Conservation (phyloP, 2,888 invertebrate species). For the Ctena decussata region DNA sequence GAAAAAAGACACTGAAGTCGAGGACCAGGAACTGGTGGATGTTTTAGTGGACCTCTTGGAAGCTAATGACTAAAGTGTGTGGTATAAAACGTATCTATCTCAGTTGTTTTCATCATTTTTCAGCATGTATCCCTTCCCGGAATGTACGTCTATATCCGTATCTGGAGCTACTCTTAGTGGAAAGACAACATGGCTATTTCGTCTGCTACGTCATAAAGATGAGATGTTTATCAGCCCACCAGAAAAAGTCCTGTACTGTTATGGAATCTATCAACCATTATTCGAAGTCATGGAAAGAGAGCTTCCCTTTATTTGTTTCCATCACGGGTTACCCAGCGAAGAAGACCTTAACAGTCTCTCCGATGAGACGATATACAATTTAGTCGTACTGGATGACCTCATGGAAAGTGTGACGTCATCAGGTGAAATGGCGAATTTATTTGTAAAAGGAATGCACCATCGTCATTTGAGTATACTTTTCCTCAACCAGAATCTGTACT, state of each 20-base stretch:
- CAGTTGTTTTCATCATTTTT: not conserved
- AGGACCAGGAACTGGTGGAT: slow-evolving; percentile 39
- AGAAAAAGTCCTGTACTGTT: slow-evolving; percentile 57
- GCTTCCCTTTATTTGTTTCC: slow-evolving; percentile 46
- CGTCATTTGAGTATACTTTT: slow-evolving; percentile 30
- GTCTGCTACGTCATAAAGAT: slow-evolving; percentile 39
- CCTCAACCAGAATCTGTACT: too few species aligned
- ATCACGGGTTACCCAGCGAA: slow-evolving; percentile 45
- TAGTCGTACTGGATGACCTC: too few species aligned
- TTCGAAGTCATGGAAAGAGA: slow-evolving; percentile 49
- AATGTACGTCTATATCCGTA: slow-evolving; percentile 50
- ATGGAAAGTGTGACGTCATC: slow-evolving; percentile 58
- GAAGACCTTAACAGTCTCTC: slow-evolving; percentile 28
- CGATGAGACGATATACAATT: too few species aligned
- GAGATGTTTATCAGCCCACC: slow-evolving; percentile 52
- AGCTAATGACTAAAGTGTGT: not conserved
- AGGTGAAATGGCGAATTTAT: slow-evolving; percentile 43
- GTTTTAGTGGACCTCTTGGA: not conserved
- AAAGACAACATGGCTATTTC: slow-evolving; percentile 25
- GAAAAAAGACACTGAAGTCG: slow-evolving; percentile 5
- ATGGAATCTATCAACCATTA: slow-evolving; percentile 56
- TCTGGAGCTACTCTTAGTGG: slow-evolving; percentile 52
- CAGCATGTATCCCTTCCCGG: slow-evolving; percentile 40
- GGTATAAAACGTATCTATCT: not conserved
- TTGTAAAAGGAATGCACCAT: slow-evolving; percentile 58